These are phyloP conservation scores for Amblyjoppa fuscipennis DNA, from an alignment of 2,888 invertebrate genomes.

Conservation along the genomic window DNA sequence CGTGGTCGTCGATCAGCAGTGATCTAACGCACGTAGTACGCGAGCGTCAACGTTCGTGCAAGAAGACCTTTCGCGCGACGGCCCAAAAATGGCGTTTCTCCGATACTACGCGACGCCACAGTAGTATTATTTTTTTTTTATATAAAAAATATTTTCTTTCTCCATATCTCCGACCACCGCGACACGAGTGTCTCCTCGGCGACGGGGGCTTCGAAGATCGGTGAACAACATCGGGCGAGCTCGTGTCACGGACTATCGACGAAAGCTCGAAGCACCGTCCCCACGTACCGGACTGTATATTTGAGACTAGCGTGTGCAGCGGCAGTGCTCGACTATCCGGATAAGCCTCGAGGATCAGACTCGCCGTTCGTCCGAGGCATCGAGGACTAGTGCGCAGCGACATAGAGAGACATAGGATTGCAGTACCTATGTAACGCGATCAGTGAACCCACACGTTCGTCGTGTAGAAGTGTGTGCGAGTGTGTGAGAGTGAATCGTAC, in stretches of 20 bases:
- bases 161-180: neutral
- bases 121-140: conserved; percentile 3
- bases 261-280: neutral
- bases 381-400: neutral
- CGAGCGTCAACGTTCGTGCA: conserved; percentile 71
- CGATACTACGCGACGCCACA: conserved; percentile 65
- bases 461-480: neutral
- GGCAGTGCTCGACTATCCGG: neutral
- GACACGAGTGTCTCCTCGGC: conserved; percentile 6
- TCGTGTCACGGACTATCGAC: conserved; percentile 32
- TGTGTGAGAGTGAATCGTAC: neutral
- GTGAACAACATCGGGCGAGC: conserved; percentile 27
- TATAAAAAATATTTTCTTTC: neutral
- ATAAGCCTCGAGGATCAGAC: neutral
- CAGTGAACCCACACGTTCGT: conserved; percentile 16
- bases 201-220: conserved; percentile 1
- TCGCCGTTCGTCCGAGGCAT: neutral
- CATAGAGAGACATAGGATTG: neutral
- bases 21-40: conserved; percentile 80
- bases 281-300: neutral
- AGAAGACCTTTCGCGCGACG: conserved; percentile 67
- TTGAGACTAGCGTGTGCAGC: neutral
- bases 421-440: conserved; percentile 14
- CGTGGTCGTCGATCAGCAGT: conserved; percentile 73
- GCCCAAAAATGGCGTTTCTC: conserved; percentile 82